Evolutionary conservation across 1,140 invertebrate species (phyloP).

Genomic region (Paraescarpia echinospica): DNA sequence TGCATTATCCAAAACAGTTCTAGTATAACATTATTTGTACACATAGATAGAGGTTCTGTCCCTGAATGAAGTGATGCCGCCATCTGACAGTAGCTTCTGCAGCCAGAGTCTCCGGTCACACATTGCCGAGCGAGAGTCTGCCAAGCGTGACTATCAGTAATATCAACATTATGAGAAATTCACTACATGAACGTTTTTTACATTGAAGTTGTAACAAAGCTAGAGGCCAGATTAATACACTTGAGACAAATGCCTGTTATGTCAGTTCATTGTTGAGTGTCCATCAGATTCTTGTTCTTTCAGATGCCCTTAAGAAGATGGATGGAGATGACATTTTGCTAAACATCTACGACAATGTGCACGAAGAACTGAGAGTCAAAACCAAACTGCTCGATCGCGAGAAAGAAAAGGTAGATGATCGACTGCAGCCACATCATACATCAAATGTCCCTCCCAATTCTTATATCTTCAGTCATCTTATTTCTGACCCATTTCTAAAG

Average conservation of each 20-base stretch:
- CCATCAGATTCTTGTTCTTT: not conserved
- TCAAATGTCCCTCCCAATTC: not conserved
- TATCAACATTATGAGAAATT: too few relatives aligned
- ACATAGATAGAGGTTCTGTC: too few relatives aligned
- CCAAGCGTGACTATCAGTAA: too few relatives aligned
- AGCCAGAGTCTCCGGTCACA: too few relatives aligned
- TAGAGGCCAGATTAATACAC: too few relatives aligned
- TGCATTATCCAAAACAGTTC: too few relatives aligned
- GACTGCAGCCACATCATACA: not conserved
- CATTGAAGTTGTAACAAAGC: too few relatives aligned
- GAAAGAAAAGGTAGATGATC: conserved; percentile 66
- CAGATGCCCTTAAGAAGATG: conserved; percentile 68
- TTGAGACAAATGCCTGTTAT: not conserved
- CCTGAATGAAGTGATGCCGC: too few relatives aligned
- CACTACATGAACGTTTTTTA: too few relatives aligned
- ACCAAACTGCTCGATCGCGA: conserved; percentile 72
- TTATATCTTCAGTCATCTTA: not conserved
- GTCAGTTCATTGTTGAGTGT: not conserved
- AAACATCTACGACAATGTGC: conserved; percentile 54
- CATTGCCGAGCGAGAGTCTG: too few relatives aligned
- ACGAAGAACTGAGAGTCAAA: conserved; percentile 72
- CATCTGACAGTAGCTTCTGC: too few relatives aligned
- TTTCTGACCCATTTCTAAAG: not conserved
- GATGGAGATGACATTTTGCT: conserved; percentile 67
- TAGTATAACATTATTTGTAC: too few relatives aligned